A percentile compares a stretch with the other conserved stretches of the same genome.
Evolutionary conservation across 2,797 vertebrate species (phyloP).

Genomic region (Phyllotis vaccarum): DNA sequence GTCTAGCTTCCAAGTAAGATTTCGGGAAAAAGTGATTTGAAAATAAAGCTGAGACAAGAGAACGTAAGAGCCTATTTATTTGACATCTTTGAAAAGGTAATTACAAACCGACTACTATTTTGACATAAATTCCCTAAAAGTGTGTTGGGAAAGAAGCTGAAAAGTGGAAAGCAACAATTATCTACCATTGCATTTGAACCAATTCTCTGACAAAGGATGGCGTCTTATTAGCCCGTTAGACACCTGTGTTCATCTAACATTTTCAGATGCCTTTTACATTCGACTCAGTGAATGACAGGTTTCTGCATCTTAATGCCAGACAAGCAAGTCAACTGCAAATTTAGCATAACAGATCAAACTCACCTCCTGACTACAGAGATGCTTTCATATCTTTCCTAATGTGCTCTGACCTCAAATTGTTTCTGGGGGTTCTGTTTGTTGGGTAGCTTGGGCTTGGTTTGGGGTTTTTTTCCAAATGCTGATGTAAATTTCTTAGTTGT

Average conservation of each 20-base stretch:
- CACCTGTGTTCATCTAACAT: background rate
- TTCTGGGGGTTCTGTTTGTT: background rate
- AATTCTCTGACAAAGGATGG: background rate
- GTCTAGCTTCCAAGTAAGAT: background rate
- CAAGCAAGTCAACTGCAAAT: background rate
- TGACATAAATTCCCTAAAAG: conserved; percentile 18
- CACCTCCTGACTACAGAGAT: background rate
- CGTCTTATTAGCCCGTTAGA: background rate
- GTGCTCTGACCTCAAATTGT: background rate
- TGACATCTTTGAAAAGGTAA: conserved; percentile 16
- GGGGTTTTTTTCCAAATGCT: background rate
- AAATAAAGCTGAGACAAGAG: background rate
- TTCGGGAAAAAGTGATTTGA: conserved; percentile 7
- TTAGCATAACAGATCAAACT: background rate
- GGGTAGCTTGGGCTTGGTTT: background rate
- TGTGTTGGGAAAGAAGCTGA: background rate
- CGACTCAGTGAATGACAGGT: background rate
- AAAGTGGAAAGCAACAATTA: background rate
- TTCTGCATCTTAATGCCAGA: conserved; percentile 15
- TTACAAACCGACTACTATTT: conserved; percentile 32
- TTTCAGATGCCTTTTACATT: background rate
- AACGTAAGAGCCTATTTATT: background rate
- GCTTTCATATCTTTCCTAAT: background rate
- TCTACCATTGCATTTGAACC: background rate
- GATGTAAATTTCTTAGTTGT: background rate